phyloP scores from a whole-genome alignment of 2,888 invertebrate species.

The Acrobasis consociella region DNA sequence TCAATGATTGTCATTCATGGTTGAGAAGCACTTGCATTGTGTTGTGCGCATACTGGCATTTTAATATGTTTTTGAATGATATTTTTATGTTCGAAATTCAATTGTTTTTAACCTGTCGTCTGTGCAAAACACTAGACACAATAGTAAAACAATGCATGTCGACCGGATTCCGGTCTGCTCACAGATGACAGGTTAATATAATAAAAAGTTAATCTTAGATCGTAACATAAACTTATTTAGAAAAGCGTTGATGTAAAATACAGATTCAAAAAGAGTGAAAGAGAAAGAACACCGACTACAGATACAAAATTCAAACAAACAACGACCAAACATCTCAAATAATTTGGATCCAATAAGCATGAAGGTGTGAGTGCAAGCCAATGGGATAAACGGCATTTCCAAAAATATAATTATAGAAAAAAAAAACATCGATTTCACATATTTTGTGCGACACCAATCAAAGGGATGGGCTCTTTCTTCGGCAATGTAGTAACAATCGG shows the following conservation, averaged over 20 bases:
- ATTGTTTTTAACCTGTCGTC: no score
- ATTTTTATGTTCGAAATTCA: no score
- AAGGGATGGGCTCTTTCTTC: slow-evolving; percentile 50
- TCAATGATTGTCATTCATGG: no score
- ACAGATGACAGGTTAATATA: no score
- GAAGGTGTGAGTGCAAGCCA: slow-evolving; percentile 77
- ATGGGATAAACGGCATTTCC: slow-evolving; percentile 52
- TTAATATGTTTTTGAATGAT: no score
- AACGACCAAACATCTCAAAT: slow-evolving; percentile 55
- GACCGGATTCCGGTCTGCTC: no score
- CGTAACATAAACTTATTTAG: slow-evolving; percentile 26
- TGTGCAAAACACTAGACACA: no score
- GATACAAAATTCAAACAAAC: slow-evolving; percentile 54
- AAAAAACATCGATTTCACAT: slow-evolving; percentile 42
- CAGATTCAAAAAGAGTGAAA: slow-evolving; percentile 65
- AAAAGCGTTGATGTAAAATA: slow-evolving; percentile 50
- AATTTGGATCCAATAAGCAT: slow-evolving; percentile 56
- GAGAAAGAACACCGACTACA: slow-evolving; percentile 82
- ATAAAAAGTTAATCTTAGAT: background rate
- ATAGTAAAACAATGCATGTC: no score
- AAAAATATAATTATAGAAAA: slow-evolving; percentile 42
- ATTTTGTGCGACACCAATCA: slow-evolving; percentile 72
- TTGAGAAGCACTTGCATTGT: no score
- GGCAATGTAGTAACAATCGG: slow-evolving; percentile 40
- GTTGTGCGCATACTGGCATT: no score